These are phyloP conservation scores for Beris chalybata DNA, from an alignment of 2,888 invertebrate species.

Conservation along the genomic window DNA sequence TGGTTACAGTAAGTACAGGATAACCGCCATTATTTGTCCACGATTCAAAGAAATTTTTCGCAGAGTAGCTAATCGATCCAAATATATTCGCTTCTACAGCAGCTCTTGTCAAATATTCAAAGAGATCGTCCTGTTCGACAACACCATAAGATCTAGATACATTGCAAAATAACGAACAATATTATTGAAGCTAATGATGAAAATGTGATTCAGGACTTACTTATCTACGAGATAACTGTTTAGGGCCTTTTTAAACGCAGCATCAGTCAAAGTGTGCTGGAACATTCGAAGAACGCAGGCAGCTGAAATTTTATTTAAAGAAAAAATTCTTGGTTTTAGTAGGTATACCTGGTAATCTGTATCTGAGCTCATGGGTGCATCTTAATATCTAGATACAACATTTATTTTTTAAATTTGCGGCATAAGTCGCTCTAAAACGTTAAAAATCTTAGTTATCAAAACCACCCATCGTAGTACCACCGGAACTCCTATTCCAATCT, in stretches of 20 bases:
- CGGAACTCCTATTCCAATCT: too few species aligned
- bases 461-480: too few species aligned
- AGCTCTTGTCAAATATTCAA: constrained; percentile 40
- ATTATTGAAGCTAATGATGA: neutral
- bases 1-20: constrained; percentile 60
- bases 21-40: constrained; percentile 66
- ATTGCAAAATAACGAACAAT: neutral
- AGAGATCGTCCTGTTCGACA: constrained; percentile 44
- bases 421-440: too few species aligned
- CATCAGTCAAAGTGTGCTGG: constrained; percentile 56
- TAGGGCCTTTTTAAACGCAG: constrained; percentile 7
- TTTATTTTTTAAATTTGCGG: too few species aligned
- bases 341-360: neutral
- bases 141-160: constrained; percentile 11
- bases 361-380: too few species aligned
- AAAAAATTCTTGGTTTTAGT: constrained; percentile 16
- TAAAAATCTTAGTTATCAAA: too few species aligned
- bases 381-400: too few species aligned
- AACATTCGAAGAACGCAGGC: constrained; percentile 65
- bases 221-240: constrained; percentile 2
- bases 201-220: constrained; percentile 20
- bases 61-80: constrained; percentile 42
- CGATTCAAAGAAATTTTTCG: constrained; percentile 63
- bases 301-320: constrained; percentile 57
- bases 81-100: constrained; percentile 43